These are phyloP conservation scores for Phallusia fumigata DNA, from an alignment of 23 tunicate species.

Conservation along the genomic window DNA sequence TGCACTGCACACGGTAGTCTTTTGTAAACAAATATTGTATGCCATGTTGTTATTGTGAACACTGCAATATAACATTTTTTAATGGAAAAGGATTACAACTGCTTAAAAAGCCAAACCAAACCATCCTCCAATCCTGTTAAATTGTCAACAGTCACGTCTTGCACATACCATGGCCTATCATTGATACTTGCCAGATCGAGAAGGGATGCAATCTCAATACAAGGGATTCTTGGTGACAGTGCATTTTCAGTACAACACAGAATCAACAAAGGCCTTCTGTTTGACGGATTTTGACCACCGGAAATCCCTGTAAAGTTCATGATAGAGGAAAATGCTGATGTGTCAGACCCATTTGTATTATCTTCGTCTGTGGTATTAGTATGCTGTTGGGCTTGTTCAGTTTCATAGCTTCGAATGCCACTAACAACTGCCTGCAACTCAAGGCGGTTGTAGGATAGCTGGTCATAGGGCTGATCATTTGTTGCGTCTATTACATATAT, in stretches of 20 bases:
- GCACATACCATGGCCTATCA: conserved; percentile 92
- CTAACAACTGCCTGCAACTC: conserved; percentile 67
- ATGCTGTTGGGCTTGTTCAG: background rate
- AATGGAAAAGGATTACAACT: conserved; percentile 11
- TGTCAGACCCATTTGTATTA: background rate
- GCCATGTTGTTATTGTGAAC: too few relatives aligned
- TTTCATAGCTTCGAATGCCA: conserved; percentile 49
- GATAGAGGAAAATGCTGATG: conserved; percentile 7
- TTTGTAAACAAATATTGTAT: too few relatives aligned
- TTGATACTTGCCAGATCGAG: conserved; percentile 53
- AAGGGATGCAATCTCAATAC: conserved; percentile 66
- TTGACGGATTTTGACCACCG: background rate
- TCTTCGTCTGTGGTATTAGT: background rate
- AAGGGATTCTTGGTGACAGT: conserved; percentile 23
- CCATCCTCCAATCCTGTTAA: conserved; percentile 83
- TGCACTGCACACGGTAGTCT: too few relatives aligned
- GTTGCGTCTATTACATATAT: conserved; percentile 90
- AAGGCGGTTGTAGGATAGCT: conserved; percentile 48
- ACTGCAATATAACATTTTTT: too few relatives aligned
- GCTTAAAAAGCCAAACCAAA: conserved; percentile 74
- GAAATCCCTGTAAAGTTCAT: conserved; percentile 17
- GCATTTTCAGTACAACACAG: conserved; percentile 51
- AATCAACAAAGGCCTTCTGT: conserved; percentile 57
- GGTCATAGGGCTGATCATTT: conserved; percentile 29
- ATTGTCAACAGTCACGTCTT: conserved; percentile 68